A percentile compares a stretch with the other conserved stretches of the same genome.
phyloP scores from a whole-genome alignment of 2,888 invertebrate genomes.

The Xanthia icteritia region DNA sequence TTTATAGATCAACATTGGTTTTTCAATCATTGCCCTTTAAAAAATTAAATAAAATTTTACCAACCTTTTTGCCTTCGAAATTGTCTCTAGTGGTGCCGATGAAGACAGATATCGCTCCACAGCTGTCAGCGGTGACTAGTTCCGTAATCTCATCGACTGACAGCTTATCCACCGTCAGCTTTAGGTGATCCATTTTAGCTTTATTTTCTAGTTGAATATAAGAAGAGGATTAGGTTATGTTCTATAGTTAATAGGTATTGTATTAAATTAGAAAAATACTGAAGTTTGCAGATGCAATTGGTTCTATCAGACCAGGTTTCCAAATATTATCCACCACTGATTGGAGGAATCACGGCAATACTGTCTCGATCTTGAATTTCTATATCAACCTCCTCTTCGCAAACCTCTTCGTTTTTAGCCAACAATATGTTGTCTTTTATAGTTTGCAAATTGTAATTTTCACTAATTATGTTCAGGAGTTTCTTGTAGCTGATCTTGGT shows the following conservation, averaged over 20 bases:
- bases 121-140: constrained; percentile 92
- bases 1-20: not conserved
- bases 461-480: constrained; percentile 91
- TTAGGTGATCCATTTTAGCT: constrained; percentile 92
- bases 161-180: constrained; percentile 92
- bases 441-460: constrained; percentile 91
- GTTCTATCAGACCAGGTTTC: not conserved
- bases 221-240: not conserved
- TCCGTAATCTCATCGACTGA: constrained; percentile 92
- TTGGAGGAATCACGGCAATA: constrained; percentile 97
- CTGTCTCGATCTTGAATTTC: constrained; percentile 93
- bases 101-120: constrained; percentile 97
- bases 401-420: constrained; percentile 96
- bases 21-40: not conserved
- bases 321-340: constrained; percentile 95
- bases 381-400: constrained; percentile 89
- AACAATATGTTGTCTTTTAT: constrained; percentile 94
- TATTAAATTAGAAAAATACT: constrained; percentile 15
- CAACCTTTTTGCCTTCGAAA: constrained; percentile 94
- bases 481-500: constrained; percentile 88
- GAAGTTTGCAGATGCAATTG: not conserved
- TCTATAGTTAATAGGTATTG: constrained; percentile 1
- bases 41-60: constrained; percentile 27
- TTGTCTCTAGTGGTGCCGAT: constrained; percentile 96
- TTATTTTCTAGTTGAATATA: not conserved